Conservation (phyloP, 2,113 vertebrate species). For the Elachura formosa region DNA sequence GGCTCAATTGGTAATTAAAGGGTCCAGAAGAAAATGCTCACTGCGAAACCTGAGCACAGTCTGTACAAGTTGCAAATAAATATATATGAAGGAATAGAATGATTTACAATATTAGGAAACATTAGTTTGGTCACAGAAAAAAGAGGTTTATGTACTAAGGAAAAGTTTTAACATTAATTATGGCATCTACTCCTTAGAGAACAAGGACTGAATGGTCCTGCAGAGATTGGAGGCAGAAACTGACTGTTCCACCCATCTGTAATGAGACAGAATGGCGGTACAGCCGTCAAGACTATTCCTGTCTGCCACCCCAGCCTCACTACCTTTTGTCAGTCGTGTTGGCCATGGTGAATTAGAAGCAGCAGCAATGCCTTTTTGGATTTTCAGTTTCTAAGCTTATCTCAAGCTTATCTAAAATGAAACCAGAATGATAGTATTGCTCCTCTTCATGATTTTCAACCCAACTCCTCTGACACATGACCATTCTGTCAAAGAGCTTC, state of each 20-base stretch:
- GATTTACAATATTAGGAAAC: not conserved
- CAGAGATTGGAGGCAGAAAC: not conserved
- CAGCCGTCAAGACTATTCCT: not conserved
- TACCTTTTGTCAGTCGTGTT: not conserved
- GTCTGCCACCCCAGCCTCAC: not conserved
- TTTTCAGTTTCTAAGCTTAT: not conserved
- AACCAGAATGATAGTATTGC: not conserved
- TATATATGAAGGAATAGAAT: not conserved
- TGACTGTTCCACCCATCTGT: not conserved
- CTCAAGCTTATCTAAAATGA: not conserved
- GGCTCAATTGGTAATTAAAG: not conserved
- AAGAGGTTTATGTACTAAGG: not conserved
- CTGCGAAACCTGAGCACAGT: not conserved
- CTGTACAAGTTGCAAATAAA: not conserved
- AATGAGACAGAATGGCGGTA: not conserved
- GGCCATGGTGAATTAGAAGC: not conserved
- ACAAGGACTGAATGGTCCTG: not conserved
- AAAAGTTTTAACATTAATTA: not conserved
- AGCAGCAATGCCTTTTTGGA: not conserved
- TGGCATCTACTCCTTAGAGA: not conserved
- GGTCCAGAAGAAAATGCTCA: not conserved
- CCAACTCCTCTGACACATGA: accelerated
- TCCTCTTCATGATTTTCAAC: not conserved
- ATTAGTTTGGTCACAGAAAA: not conserved
- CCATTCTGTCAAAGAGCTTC: not conserved